phyloP scores from a whole-genome alignment of 2,888 invertebrate species.

The Cataglyphis livida region DNA sequence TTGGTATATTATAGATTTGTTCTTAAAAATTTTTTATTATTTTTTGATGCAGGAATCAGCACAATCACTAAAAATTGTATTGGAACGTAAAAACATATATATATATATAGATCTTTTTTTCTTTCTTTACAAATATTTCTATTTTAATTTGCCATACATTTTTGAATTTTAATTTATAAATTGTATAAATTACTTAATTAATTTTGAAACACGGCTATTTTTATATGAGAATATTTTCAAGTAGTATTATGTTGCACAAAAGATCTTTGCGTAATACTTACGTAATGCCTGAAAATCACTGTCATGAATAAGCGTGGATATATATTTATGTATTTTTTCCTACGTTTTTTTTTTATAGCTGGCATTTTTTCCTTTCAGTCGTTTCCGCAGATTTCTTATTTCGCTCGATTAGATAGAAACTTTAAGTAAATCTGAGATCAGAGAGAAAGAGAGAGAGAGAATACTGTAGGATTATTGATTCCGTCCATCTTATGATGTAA shows the following conservation, averaged over 20 bases:
- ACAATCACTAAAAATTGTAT: neutral
- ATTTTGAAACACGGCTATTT: neutral
- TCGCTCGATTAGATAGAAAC: slow-evolving; percentile 54
- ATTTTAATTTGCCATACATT: neutral
- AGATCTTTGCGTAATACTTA: neutral
- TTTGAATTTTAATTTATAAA: neutral
- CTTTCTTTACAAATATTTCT: neutral
- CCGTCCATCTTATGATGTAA: neutral
- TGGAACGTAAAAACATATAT: neutral
- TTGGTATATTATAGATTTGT: neutral
- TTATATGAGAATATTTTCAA: neutral
- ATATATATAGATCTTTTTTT: neutral
- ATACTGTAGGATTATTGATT: neutral
- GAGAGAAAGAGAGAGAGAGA: too few species aligned
- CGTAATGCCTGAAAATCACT: neutral
- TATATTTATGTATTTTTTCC: slow-evolving; percentile 23
- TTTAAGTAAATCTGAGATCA: slow-evolving; percentile 29
- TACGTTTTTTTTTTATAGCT: neutral
- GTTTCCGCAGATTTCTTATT: slow-evolving; percentile 56
- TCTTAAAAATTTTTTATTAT: neutral
- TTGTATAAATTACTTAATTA: neutral
- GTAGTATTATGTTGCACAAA: neutral
- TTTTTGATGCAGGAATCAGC: neutral
- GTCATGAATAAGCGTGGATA: neutral
- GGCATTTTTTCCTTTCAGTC: slow-evolving; percentile 30